Evolutionary conservation across 1,140 invertebrate species (phyloP).

Genomic region (Vollenhovia emeryi): DNA sequence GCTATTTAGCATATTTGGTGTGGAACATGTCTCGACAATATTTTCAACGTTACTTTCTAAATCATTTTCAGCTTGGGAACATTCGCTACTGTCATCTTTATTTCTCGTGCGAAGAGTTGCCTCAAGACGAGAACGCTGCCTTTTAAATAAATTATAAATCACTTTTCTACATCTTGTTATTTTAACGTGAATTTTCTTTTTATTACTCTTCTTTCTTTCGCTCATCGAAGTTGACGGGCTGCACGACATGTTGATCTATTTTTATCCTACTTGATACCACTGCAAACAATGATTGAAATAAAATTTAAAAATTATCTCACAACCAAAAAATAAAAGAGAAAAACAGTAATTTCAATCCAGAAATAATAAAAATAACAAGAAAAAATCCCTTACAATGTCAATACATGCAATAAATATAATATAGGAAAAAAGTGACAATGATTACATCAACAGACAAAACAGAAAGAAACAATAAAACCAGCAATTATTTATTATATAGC

Average conservation of each 20-base stretch:
- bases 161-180: slow-evolving; percentile 1
- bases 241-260: background rate
- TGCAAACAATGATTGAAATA: background rate
- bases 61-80: background rate
- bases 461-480: too few species aligned
- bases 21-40: background rate
- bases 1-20: background rate
- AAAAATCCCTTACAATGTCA: background rate
- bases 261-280: too few species aligned
- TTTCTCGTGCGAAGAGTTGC: background rate
- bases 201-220: too few species aligned
- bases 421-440: background rate
- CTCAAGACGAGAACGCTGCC: background rate
- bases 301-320: background rate
- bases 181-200: slow-evolving; percentile 1
- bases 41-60: background rate
- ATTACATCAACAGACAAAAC: too few species aligned
- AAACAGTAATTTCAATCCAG: background rate
- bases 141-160: background rate
- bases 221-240: too few species aligned
- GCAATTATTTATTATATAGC: too few species aligned
- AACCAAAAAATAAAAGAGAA: background rate
- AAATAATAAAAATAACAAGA: background rate
- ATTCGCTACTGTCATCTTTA: background rate
- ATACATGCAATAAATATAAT: background rate